Base-by-base conservation (phyloP, 2,797 vertebrate genomes). In the Masticophis lateralis region DNA sequence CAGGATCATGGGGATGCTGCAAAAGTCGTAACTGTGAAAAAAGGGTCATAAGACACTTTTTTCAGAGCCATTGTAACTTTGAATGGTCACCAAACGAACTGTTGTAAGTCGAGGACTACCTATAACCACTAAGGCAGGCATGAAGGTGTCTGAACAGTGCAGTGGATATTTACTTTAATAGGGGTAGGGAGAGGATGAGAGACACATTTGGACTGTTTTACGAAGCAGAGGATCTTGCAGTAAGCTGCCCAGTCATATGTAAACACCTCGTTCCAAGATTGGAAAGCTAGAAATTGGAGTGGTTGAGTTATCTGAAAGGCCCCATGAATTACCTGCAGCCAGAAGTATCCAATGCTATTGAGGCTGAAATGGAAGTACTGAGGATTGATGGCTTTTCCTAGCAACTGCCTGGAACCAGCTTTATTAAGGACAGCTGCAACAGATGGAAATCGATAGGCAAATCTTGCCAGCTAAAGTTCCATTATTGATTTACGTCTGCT, bases 31-130 rank as follows among this genome's bases (percentile, higher is more conserved):
- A 66, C 4, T n/a, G 3, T 63, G 63, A 66, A 66, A 66, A 51
- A n/a, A 14, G 0, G 5, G 12, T n/a, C 63, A 6, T 14, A n/a
- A n/a, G 12, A n/a, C 4, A 1, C 2, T n/a, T n/a, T 63, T 63
- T 13, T n/a, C 63, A 66, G 28, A 14, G 12, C 12, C 2, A 0
- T n/a, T 13, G 12, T 66, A 66, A 66, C 63, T n/a, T 14, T n/a
- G 61, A 28, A 63, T 1, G 1, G 12, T 66, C 28, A 66, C 12
- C 12, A 13, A n/a, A n/a, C 0, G 11, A 14, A n/a, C 27, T 66
- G 28, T n/a, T 66, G 28, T 66, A 66, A 66, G 63, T n/a, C 0
- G 2, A 66, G 28, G 2, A 66, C 63, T 66, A 66, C 5, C 28
- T 66, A 12, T n/a, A n/a, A 12, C 2, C 63, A 10, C 18, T 5